Evolutionary conservation across 2,888 invertebrate species (phyloP).

Genomic region (Acronicta psi): DNA sequence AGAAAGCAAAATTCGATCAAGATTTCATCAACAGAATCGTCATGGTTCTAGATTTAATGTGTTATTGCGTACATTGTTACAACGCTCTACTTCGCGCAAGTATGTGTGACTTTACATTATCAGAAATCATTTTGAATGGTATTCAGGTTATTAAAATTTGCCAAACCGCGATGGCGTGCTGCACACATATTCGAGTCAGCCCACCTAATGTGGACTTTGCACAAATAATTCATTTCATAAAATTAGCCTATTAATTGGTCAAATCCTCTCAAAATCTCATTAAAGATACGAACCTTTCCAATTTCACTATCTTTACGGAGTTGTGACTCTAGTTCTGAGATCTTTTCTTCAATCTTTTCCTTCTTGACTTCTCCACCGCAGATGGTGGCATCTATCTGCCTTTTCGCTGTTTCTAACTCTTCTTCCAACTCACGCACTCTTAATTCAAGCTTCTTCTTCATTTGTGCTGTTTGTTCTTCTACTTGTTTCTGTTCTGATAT

Average conservation of each 20-base stretch:
- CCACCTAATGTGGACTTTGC: background rate
- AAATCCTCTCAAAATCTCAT: background rate
- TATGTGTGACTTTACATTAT: constrained; percentile 27
- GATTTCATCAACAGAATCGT: constrained; percentile 61
- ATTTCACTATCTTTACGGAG: constrained; percentile 64
- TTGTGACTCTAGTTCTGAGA: constrained; percentile 70
- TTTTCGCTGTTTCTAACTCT: constrained; percentile 71
- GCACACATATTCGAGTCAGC: background rate
- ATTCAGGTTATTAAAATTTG: constrained; percentile 14
- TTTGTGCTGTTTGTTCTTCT: constrained; percentile 64
- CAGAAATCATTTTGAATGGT: constrained; percentile 13
- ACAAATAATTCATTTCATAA: background rate
- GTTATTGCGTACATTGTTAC: constrained; percentile 54
- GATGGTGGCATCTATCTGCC: constrained; percentile 69
- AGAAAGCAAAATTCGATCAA: constrained; percentile 37
- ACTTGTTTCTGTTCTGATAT: constrained; percentile 74
- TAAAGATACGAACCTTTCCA: constrained; percentile 15
- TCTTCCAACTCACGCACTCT: constrained; percentile 72
- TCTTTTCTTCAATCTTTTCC: constrained; percentile 71
- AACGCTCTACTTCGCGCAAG: constrained; percentile 60
- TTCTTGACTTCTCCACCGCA: constrained; percentile 72
- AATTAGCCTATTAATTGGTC: background rate
- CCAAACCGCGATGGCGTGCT: background rate
- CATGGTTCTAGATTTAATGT: constrained; percentile 64
- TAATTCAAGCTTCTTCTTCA: constrained; percentile 63